Conservation (phyloP, 2,888 invertebrate genomes). For the Eristalinus aeneus region DNA sequence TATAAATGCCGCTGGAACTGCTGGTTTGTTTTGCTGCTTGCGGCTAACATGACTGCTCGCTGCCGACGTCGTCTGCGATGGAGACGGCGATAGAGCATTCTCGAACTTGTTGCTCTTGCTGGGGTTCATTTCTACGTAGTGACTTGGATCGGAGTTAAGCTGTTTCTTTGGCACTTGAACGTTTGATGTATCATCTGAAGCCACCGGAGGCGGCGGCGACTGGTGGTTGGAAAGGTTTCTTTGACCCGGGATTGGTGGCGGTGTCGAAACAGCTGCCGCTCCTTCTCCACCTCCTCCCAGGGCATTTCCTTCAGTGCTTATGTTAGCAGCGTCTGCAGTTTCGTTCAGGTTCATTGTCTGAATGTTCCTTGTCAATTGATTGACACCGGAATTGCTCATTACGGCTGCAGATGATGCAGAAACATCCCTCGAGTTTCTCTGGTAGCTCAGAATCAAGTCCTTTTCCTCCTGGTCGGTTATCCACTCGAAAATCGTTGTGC, state of each 20-base stretch:
- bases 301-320: slow-evolving; percentile 60
- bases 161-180: slow-evolving; percentile 68
- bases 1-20: slow-evolving; percentile 29
- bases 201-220: slow-evolving; percentile 48
- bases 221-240: slow-evolving; percentile 37
- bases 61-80: slow-evolving; percentile 28
- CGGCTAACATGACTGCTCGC: slow-evolving; percentile 71
- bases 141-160: slow-evolving; percentile 70
- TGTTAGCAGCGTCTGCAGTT: slow-evolving; percentile 44
- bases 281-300: slow-evolving; percentile 32
- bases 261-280: slow-evolving; percentile 51
- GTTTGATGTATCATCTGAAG: slow-evolving; percentile 59
- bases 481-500: slow-evolving; percentile 86
- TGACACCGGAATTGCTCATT: slow-evolving; percentile 34
- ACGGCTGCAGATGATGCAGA: slow-evolving; percentile 48
- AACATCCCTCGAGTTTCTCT: slow-evolving; percentile 63
- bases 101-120: slow-evolving; percentile 58
- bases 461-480: slow-evolving; percentile 82
- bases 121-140: slow-evolving; percentile 73
- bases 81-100: slow-evolving; percentile 28
- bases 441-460: slow-evolving; percentile 78
- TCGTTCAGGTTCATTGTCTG: slow-evolving; percentile 71
- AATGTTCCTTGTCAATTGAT: slow-evolving; percentile 71
- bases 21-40: slow-evolving; percentile 75
- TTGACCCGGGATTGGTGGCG: slow-evolving; percentile 52